phyloP scores from a whole-genome alignment of 2,888 invertebrate genomes.

The Hipparchia semele region DNA sequence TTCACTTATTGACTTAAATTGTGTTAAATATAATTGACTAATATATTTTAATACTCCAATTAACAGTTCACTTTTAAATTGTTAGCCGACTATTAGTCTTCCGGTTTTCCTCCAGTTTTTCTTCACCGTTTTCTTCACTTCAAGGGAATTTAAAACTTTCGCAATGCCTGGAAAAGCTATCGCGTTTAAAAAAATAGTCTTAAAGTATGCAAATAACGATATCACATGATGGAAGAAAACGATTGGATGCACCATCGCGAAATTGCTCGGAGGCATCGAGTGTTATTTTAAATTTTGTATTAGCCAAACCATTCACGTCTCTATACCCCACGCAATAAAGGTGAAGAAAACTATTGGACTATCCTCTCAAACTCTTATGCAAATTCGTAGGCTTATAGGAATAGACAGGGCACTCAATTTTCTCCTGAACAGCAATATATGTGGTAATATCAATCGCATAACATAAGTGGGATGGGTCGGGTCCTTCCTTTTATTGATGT shows the following conservation, averaged over 20 bases:
- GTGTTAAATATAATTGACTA: not conserved
- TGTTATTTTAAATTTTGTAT: conserved; percentile 36
- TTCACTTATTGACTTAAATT: not conserved
- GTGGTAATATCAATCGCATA: conserved; percentile 70
- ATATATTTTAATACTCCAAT: too few species aligned
- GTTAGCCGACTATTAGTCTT: too few species aligned
- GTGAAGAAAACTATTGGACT: conserved; percentile 31
- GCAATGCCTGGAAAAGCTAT: conserved; percentile 9
- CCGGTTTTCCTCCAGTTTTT: too few species aligned
- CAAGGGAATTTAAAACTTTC: not conserved
- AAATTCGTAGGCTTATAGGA: conserved; percentile 50
- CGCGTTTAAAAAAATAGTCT: conserved; percentile 19
- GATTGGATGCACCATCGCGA: conserved; percentile 43
- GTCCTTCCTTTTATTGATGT: conserved; percentile 63
- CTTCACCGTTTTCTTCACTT: too few species aligned
- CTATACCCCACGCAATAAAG: conserved; percentile 48
- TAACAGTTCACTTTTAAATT: too few species aligned
- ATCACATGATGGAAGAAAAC: conserved; percentile 41
- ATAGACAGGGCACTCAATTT: conserved; percentile 59
- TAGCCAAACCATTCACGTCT: conserved; percentile 44
- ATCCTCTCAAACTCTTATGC: conserved; percentile 45
- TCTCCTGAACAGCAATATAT: conserved; percentile 68
- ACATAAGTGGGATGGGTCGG: conserved; percentile 62
- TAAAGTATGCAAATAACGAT: conserved; percentile 43
- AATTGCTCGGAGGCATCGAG: conserved; percentile 39